Evolutionary conservation across 2,797 vertebrate genomes (phyloP), one percentile per base, ranked within the genome.

Genomic region (Ctenosaura bakeri): DNA sequence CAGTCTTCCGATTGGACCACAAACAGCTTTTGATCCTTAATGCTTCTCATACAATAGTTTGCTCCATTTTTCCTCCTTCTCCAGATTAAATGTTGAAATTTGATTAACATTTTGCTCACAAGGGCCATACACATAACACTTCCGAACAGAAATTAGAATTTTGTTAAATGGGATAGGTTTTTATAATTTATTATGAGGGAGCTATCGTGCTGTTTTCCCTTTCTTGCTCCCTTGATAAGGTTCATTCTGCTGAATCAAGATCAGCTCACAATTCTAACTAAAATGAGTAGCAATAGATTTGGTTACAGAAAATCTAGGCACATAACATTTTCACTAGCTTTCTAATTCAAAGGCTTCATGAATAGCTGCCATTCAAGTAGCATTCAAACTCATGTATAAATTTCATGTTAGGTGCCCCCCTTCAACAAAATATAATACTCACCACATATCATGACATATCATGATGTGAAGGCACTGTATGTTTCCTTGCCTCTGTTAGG

Each of bases 51-150:
- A 92, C 92, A 92, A 90, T 92, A 89, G 83, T 94, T 95, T 95
- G 91, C 90, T 88, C 90, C 69, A 4, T 54, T 84, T 83, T 69
- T 73, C 32, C 35, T 92, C 93, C 94, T 96, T 96, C 95, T 95
- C 92, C 93, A 95, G 94, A 95, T 96, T 96, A 97, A 96, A 96
- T 89, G 59, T 90, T 95, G 92, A 91, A 92, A 94, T 95, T 95
- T 95, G 94, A 96, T 96, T 96, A 96, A 94, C 93, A 90, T 95
- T 96, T 95, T 96, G 94, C 95, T 96, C 92, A 92, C 92, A 93
- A 0, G 10, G 91, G 86, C 89, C 93, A 95, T 95, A 92, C 94
- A 96, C 94, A 94, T 91, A 92, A 94, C 93, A 96, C 95, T 96
- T 97, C 96, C 91, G 91, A 96, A 91, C 79, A 96, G 95, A 95